Evolutionary conservation across 1,140 invertebrate species (phyloP), one percentile per base, ranked within the genome.

Genomic region (Drosophila ananassae): DNA sequence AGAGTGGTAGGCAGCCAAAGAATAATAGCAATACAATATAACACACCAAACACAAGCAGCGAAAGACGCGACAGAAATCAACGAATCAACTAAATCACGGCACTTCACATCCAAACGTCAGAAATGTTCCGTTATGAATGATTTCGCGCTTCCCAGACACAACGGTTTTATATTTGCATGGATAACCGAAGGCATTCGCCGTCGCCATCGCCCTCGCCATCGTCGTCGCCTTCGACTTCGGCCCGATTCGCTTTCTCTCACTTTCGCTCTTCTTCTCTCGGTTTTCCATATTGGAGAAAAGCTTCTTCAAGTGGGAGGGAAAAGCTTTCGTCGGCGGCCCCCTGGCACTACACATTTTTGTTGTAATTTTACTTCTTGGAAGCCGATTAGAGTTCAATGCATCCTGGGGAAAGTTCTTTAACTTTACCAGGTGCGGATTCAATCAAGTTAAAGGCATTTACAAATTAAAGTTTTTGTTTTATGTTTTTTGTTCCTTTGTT

Each of bases 131-230:
- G 82, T 83, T 79, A 79, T 60, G 61, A 87, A 83, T 87, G 83
- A 76, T 79, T 89, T 89, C 52, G 37, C 60, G 72, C 66, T 73
- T 66, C 62, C 63, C 79, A 87, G 66, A 44, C 51, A 41, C 34
- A 50, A 51, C 57, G 62, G 64, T 77, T 89, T 82, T 89, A 87
- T 87, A 87, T 89, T 89, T 79, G 83, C 73, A 84, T 84, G 82
- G 82, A 87, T 32, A 84, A 51, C 58, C 73, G 63, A 74, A 58
- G 39, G 71, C 51, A 54, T 37, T 80, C 67, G 73, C 12, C 32
- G 2, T 10, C 32, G 32, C 8, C 10, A 32, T 9, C 24, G 24
- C 24, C 24, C 2, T 32, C 8, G 6, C 30, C 30, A 10, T 10
- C 32, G 32, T 9, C 32, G 10, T 34, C 32, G 39, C 13, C 39